Base-by-base conservation (phyloP, 2,888 invertebrate species). In the Prosopocoilus inquinatus region DNA sequence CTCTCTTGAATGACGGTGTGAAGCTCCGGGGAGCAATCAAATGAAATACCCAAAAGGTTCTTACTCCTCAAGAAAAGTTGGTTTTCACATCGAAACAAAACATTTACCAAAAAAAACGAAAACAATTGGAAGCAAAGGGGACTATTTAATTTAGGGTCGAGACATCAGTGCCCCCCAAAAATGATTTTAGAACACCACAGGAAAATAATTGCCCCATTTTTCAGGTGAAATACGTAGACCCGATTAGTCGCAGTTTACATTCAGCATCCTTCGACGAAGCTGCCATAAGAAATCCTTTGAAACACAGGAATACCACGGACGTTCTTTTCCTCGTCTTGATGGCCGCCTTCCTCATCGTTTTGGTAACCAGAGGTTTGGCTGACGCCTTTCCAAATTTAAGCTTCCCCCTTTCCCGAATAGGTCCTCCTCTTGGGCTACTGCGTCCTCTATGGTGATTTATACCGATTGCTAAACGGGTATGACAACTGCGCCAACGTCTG, bases 401-500 rank as follows among this genome's bases (percentile, higher is more conserved):
- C 44, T 12, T 13, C 9, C 16, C 11, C 39, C 35, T 1, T 46
- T 28, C 7, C 5, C 43, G 57, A 68, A 48, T 56, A 75, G 75
- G 59, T 66, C 41, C 59, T 62, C 52, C 64, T 72, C 8, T 13
- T 75, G 48, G 64, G 68, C 9, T 75, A 75, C 56, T 79, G 83
- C 68, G 60, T 80, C 50, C 65, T 64, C 38, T 73, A 82, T 60
- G 85, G 85, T 1, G 82, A 86, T 67, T 76, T 84, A 28, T 78
- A 78, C 63, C 77, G 86, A 12, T 74, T 86, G 15, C 71, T 84
- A 39, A 80, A 83, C 64, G 87, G 87, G 7, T 83, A 83, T 65
- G 87, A 88, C 66, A 79, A 82, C 63, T 85, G 84, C 65, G 86
- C 82, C 2, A 83, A 85, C 67, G 75, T 85, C n/a, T 88, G 88